Conservation (phyloP, 2,113 vertebrate genomes). For the Hemiprocne comata region DNA sequence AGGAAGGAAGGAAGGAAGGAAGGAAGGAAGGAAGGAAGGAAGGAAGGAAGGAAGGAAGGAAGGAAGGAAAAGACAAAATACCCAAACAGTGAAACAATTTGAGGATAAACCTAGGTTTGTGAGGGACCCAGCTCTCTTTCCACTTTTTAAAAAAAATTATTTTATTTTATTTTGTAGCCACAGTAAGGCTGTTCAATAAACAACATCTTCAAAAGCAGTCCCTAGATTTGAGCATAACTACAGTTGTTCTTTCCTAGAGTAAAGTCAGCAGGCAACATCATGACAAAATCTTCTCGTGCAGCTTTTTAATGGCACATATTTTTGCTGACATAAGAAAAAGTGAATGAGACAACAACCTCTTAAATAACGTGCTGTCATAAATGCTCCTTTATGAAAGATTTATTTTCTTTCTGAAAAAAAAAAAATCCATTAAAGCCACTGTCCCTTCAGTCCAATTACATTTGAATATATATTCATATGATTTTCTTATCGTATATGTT, state of each 20-base stretch:
- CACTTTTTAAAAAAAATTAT: too few relatives aligned
- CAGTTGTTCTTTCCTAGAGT: background rate
- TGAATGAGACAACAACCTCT: background rate
- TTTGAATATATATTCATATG: background rate
- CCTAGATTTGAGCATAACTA: background rate
- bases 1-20: too few relatives aligned
- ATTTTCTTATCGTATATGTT: background rate
- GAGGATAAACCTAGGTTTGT: background rate
- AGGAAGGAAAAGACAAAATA: too few relatives aligned
- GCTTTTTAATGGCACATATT: background rate
- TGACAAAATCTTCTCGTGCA: background rate
- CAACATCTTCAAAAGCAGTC: background rate
- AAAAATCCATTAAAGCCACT: background rate
- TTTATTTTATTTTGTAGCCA: too few relatives aligned
- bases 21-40: too few relatives aligned
- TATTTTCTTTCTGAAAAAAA: background rate
- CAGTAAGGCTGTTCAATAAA: background rate
- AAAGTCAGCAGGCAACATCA: background rate
- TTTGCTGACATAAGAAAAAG: background rate
- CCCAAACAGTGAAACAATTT: background rate
- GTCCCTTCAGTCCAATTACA: background rate
- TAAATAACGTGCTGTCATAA: background rate
- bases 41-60: too few relatives aligned
- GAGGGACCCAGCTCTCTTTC: background rate
- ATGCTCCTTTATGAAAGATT: background rate